Percentiles rank a stretch among this genome's conserved stretches.
Evolutionary conservation across 2,113 vertebrate species (phyloP).

Genomic region (Xiphophorus maculatus): DNA sequence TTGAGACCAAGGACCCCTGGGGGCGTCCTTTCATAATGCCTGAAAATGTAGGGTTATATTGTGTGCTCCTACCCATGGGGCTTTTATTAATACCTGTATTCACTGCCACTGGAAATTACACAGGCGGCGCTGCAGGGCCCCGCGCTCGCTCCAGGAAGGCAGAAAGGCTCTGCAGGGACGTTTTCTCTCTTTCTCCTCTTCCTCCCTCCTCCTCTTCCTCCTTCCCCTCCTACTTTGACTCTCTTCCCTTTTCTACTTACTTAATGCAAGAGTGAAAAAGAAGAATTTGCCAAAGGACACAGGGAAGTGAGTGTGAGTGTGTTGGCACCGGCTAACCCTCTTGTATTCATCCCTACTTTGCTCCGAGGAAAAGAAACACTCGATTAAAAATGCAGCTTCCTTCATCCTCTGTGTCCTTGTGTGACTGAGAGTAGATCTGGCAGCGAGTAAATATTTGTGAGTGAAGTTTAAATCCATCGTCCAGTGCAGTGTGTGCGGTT

Average conservation of each 20-base stretch:
- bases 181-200: constrained; percentile 78
- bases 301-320: constrained; percentile 83
- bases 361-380: constrained; percentile 87
- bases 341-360: constrained; percentile 93
- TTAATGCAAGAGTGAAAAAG: constrained; percentile 99
- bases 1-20: constrained; percentile 99
- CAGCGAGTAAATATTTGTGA: constrained; percentile 78
- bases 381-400: constrained; percentile 89
- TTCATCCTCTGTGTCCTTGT: constrained; percentile 56
- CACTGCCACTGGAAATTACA: constrained; percentile 99
- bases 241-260: constrained; percentile 72
- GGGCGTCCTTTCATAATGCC: constrained; percentile 99
- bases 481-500: constrained; percentile 31
- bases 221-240: constrained; percentile 51
- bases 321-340: constrained; percentile 89
- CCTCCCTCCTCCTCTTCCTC: constrained; percentile 16
- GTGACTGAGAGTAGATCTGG: constrained; percentile 67
- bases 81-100: constrained; percentile 99
- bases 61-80: constrained; percentile 99
- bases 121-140: constrained; percentile 97
- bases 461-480: constrained; percentile 41
- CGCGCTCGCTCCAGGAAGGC: constrained; percentile 96
- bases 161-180: constrained; percentile 99
- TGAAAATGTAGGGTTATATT: constrained; percentile 99
- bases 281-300: constrained; percentile 99